Evolutionary conservation across 2,888 invertebrate genomes (phyloP).

Genomic region (Hirtodrosophila confusa): DNA sequence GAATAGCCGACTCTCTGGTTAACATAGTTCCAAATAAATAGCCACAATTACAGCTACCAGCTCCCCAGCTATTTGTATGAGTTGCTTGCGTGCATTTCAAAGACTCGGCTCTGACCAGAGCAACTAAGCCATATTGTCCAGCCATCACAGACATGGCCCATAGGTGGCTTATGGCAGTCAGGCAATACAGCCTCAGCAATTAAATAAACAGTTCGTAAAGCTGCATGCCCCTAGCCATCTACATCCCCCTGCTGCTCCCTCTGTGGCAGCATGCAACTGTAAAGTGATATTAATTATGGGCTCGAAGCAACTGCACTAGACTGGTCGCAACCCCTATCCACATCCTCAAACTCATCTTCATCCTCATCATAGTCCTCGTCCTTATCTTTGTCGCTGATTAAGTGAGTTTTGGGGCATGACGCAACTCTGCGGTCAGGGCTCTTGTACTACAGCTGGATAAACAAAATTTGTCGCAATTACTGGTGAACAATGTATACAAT

Average conservation of each 20-base stretch:
- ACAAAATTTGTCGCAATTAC: constrained; percentile 28
- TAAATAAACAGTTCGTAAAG: constrained; percentile 52
- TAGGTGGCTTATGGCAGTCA: constrained; percentile 6
- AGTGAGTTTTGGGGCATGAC: constrained; percentile 52
- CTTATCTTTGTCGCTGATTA: constrained; percentile 45
- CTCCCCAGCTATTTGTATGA: too few relatives aligned
- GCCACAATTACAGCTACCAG: too few relatives aligned
- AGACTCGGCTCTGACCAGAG: background rate
- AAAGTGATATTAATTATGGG: constrained; percentile 70
- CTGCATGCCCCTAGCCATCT: constrained; percentile 1
- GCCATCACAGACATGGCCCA: background rate
- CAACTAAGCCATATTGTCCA: background rate
- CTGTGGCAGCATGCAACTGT: constrained; percentile 48
- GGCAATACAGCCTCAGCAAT: constrained; percentile 27
- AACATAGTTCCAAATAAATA: too few relatives aligned
- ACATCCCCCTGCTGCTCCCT: constrained; percentile 9
- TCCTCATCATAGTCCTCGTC: background rate
- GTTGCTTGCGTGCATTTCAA: too few relatives aligned
- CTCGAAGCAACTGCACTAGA: constrained; percentile 17
- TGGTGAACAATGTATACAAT: constrained; percentile 17
- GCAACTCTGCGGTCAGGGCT: constrained; percentile 34
- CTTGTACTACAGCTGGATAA: constrained; percentile 13
- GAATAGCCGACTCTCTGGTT: too few relatives aligned
- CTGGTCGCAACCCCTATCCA: constrained; percentile 3
- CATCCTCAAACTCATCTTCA: constrained; percentile 1